These are phyloP conservation scores for Baccha elongata DNA, from an alignment of 2,888 invertebrate genomes.

Conservation along the genomic window DNA sequence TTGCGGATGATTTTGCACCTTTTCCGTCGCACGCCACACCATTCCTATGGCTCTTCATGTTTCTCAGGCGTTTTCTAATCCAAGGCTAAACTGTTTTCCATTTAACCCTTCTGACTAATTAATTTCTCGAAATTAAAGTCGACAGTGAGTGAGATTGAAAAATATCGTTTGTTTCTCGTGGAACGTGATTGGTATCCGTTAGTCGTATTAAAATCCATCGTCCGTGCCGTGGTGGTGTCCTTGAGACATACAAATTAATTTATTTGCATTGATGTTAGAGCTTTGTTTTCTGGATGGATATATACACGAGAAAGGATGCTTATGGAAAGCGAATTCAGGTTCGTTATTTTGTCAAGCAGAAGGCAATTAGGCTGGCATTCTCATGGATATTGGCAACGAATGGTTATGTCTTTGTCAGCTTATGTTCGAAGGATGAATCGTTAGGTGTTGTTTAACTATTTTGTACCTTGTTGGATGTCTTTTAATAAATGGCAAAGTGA, in stretches of 20 bases:
- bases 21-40: background rate
- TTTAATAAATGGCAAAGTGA: constrained; percentile 14
- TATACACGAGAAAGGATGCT: background rate
- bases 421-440: constrained; percentile 7
- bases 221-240: constrained; percentile 34
- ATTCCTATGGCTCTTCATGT: background rate
- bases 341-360: constrained; percentile 36
- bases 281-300: constrained; percentile 6
- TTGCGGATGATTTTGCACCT: constrained; percentile 43
- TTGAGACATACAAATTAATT: constrained; percentile 68
- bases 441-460: constrained; percentile 26
- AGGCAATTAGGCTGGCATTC: constrained; percentile 57
- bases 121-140: constrained; percentile 63
- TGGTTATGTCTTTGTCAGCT: constrained; percentile 13
- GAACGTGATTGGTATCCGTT: constrained; percentile 42
- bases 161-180: constrained; percentile 5
- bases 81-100: constrained; percentile 48
- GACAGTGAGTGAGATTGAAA: constrained; percentile 33
- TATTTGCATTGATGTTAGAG: constrained; percentile 58
- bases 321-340: constrained; percentile 27
- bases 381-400: constrained; percentile 28
- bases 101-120: constrained; percentile 66
- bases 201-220: constrained; percentile 27
- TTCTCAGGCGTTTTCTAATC: constrained; percentile 22
- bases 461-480: background rate